phyloP scores from a whole-genome alignment of 2,113 vertebrate genomes.

The Heptranchias perlo region DNA sequence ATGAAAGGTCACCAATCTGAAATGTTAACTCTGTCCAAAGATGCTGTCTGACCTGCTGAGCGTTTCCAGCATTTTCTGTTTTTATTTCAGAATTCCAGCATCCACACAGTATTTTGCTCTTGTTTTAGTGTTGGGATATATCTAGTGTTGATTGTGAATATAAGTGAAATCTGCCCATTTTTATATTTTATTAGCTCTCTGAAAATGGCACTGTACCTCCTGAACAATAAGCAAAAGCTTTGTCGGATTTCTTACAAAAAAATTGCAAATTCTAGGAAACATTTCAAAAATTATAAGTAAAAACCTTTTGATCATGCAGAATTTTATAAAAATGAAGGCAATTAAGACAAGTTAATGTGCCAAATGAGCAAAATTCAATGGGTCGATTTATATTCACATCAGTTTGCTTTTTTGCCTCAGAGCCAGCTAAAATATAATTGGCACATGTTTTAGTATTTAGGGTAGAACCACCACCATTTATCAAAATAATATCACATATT shows the following conservation, averaged over 20 bases:
- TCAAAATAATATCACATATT: not conserved
- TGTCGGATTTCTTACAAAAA: not conserved
- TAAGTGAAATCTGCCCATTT: not conserved
- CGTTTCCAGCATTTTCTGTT: no score
- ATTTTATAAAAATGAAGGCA: not conserved
- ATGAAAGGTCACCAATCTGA: no score
- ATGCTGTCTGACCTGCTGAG: no score
- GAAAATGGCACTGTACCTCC: not conserved
- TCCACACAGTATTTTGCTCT: no score
- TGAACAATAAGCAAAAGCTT: not conserved
- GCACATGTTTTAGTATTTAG: not conserved
- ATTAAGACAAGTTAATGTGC: not conserved
- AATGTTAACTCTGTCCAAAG: no score
- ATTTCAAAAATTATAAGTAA: not conserved
- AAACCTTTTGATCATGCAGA: not conserved
- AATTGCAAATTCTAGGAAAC: not conserved
- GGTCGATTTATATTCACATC: not conserved
- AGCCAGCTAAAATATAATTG: not conserved
- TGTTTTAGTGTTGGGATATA: no score
- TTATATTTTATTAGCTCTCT: not conserved
- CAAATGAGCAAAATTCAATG: not conserved
- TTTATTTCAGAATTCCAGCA: no score
- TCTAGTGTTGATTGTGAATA: not conserved
- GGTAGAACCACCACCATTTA: not conserved
- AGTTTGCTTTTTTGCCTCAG: not conserved